A percentile compares a stretch with the other conserved stretches of the same genome.
Evolutionary conservation across 30 jellyfish, hydroid and myxozoan genomes (phyloP).

Genomic region (Aurelia sp.): DNA sequence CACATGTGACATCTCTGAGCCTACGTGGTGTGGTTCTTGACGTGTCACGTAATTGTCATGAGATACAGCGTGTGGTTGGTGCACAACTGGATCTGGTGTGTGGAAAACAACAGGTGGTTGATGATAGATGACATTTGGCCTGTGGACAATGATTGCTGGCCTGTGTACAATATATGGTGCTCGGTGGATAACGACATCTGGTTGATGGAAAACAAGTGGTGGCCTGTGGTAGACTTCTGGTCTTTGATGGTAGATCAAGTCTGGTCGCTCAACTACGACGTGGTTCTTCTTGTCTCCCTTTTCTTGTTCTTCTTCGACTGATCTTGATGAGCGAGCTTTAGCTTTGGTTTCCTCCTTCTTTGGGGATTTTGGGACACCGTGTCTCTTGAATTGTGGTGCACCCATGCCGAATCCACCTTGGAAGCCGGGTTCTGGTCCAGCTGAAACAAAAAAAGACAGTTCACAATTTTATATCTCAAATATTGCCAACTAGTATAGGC

Average conservation of each 20-base stretch:
- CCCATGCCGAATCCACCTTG: constrained; percentile 44
- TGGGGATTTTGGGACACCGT: constrained; percentile 62
- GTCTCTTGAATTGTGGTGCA: constrained; percentile 68
- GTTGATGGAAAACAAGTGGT: constrained; percentile 83
- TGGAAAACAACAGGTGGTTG: constrained; percentile 89
- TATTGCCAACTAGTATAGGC: too few species aligned
- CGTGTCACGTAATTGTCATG: constrained; percentile 88
- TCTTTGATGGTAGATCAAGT: constrained; percentile 80
- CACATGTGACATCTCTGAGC: constrained; percentile 68
- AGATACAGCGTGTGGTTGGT: constrained; percentile 81
- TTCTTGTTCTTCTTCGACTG: constrained; percentile 38
- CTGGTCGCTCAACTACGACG: constrained; percentile 87
- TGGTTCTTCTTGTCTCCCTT: constrained; percentile 67
- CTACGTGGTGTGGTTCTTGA: constrained; percentile 75
- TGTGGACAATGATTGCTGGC: constrained; percentile 84
- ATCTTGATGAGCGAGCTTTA: constrained; percentile 29
- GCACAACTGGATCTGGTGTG: constrained; percentile 89
- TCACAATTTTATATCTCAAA: too few species aligned
- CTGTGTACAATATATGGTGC: constrained; percentile 85
- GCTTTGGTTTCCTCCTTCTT: constrained; percentile 41
- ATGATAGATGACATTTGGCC: constrained; percentile 81
- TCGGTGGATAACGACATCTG: constrained; percentile 84
- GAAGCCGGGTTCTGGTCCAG: constrained; percentile 53
- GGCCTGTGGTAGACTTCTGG: constrained; percentile 91
- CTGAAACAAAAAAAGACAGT: neutral